Percentiles rank a stretch among this genome's conserved stretches.
Conservation (phyloP, 2,113 vertebrate genomes). For the Aegypius monachus region DNA sequence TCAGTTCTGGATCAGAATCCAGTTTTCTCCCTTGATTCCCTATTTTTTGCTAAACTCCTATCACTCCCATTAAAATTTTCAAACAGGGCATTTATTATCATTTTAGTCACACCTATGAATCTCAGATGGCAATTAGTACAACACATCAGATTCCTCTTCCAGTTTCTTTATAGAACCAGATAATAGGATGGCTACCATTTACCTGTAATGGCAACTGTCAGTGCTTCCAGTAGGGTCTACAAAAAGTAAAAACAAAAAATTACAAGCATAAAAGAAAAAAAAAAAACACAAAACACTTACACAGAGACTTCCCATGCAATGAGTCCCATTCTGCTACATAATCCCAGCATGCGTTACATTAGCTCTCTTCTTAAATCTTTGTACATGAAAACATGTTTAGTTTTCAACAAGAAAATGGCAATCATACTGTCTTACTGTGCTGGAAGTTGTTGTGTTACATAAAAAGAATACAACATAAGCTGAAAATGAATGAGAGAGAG, state of each 20-base stretch:
- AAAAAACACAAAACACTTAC: background rate
- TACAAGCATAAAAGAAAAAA: background rate
- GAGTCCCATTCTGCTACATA: background rate
- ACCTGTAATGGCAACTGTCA: constrained; percentile 87
- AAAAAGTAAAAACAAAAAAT: constrained; percentile 22
- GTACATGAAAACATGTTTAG: background rate
- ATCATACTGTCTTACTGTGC: background rate
- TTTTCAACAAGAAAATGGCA: background rate
- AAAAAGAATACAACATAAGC: background rate
- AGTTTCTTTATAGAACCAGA: background rate
- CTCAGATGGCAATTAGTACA: background rate
- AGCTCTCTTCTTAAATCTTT: background rate
- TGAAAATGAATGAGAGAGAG: background rate
- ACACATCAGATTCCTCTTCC: background rate
- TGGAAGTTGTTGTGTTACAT: background rate
- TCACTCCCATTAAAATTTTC: background rate
- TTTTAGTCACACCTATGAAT: background rate
- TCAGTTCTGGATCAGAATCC: background rate
- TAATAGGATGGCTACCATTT: constrained; percentile 27
- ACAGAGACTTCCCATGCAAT: background rate
- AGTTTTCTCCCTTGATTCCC: background rate
- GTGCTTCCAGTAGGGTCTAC: constrained; percentile 88
- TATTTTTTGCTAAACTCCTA: background rate
- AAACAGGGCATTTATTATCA: background rate
- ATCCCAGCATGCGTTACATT: background rate